Evolutionary conservation across 1,140 invertebrate species (phyloP).

Genomic region (Aleiodes sp.): DNA sequence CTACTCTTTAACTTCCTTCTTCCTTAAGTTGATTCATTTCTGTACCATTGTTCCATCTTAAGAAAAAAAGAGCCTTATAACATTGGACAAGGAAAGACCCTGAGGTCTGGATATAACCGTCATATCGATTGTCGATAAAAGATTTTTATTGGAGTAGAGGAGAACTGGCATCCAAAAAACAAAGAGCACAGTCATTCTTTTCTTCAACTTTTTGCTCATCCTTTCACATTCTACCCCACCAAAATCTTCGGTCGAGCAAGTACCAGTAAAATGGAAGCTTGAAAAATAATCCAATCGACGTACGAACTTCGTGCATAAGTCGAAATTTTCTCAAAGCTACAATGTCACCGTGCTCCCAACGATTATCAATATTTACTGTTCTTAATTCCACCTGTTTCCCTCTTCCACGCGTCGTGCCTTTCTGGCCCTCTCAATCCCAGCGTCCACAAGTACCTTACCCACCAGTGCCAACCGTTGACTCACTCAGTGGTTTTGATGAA

Average conservation of each 20-base stretch:
- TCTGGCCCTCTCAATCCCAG: constrained; percentile 32
- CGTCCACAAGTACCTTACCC: constrained; percentile 49
- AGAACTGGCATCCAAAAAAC: constrained; percentile 27
- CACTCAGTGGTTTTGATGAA: background rate
- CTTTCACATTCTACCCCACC: constrained; percentile 12
- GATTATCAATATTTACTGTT: constrained; percentile 64
- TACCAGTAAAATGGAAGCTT: too few relatives aligned
- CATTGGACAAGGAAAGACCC: constrained; percentile 2
- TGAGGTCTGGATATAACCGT: constrained; percentile 11
- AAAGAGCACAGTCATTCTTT: constrained; percentile 18
- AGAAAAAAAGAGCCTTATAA: background rate
- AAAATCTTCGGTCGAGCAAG: background rate
- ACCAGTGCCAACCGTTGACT: background rate
- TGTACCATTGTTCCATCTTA: background rate
- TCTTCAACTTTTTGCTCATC: constrained; percentile 10
- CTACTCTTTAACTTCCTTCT: background rate
- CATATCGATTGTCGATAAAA: constrained; percentile 39
- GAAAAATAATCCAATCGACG: too few relatives aligned
- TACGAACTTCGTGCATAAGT: too few relatives aligned
- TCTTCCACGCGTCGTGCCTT: constrained; percentile 45
- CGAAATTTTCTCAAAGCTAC: too few relatives aligned
- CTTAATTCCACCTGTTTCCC: constrained; percentile 55
- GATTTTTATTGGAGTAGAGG: constrained; percentile 31
- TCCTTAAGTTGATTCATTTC: constrained; percentile 10
- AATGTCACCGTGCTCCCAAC: constrained; percentile 37